These are phyloP conservation scores for Prochilodus magdalenae DNA, from an alignment of 2,113 vertebrate species.

Conservation along the genomic window DNA sequence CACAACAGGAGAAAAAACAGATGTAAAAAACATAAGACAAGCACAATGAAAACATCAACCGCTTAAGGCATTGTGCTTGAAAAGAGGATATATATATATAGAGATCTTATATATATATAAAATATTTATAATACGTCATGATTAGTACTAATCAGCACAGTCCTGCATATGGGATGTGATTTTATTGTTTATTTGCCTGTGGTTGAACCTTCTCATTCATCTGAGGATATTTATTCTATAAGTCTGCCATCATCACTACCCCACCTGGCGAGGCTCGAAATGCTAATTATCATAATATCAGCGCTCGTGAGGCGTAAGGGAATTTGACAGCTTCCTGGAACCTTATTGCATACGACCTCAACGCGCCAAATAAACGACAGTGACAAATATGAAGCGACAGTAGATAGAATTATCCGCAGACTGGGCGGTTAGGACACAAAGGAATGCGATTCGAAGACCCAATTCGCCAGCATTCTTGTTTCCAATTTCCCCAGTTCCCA, in stretches of 20 bases:
- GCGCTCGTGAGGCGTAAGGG: slow-evolving; percentile 30
- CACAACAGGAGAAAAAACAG: slow-evolving; percentile 83
- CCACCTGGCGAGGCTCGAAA: slow-evolving; percentile 15
- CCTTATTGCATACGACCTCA: neutral
- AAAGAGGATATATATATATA: slow-evolving; percentile 57
- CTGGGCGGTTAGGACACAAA: slow-evolving; percentile 19
- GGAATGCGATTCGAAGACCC: neutral
- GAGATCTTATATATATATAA: slow-evolving; percentile 53
- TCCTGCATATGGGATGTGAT: slow-evolving; percentile 49
- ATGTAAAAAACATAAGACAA: slow-evolving; percentile 84
- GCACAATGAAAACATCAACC: slow-evolving; percentile 84
- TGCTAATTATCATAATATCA: slow-evolving; percentile 50
- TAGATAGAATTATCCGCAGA: neutral
- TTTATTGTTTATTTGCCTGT: no score
- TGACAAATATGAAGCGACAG: neutral
- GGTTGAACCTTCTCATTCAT: neutral
- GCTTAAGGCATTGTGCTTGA: slow-evolving; percentile 74
- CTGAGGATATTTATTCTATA: slow-evolving; percentile 13
- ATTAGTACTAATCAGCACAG: slow-evolving; percentile 72
- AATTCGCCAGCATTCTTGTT: no score
- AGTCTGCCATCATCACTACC: slow-evolving; percentile 21
- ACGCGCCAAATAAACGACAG: neutral
- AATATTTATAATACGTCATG: slow-evolving; percentile 12
- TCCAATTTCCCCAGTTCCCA: no score
- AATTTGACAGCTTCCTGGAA: slow-evolving; percentile 5